Evolutionary conservation across 2,888 invertebrate species (phyloP).

Genomic region (Diaphora mendica): DNA sequence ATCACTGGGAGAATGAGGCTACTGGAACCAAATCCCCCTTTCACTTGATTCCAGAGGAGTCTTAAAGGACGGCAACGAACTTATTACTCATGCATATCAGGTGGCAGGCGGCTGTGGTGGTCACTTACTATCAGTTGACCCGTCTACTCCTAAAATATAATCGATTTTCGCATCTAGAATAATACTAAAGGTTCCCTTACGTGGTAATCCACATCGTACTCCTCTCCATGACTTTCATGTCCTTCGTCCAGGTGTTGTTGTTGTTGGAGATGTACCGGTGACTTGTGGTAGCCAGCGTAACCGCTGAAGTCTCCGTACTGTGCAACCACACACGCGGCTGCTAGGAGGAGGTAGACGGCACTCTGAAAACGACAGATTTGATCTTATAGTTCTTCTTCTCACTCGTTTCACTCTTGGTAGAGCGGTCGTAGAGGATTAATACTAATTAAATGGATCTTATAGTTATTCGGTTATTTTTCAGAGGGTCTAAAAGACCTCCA

Average conservation of each 20-base stretch:
- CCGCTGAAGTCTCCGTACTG: slow-evolving; percentile 76
- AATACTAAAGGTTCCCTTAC: slow-evolving; percentile 57
- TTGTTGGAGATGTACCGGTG: slow-evolving; percentile 62
- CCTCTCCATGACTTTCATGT: slow-evolving; percentile 61
- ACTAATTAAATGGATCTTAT: too few relatives aligned
- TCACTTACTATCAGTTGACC: too few relatives aligned
- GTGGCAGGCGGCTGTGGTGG: too few relatives aligned
- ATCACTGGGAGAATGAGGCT: neutral
- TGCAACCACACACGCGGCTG: slow-evolving; percentile 63
- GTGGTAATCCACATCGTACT: slow-evolving; percentile 80
- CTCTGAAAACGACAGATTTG: slow-evolving; percentile 57
- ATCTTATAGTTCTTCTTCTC: too few relatives aligned
- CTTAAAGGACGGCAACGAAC: too few relatives aligned
- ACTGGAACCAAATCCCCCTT: neutral
- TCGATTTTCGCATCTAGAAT: neutral
- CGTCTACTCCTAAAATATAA: too few relatives aligned
- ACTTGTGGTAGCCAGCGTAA: slow-evolving; percentile 67
- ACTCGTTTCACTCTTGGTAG: too few relatives aligned
- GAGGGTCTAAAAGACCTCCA: neutral
- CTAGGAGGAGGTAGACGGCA: slow-evolving; percentile 57
- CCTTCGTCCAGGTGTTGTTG: slow-evolving; percentile 69
- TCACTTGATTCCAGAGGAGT: too few relatives aligned
- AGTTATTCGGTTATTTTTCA: too few relatives aligned
- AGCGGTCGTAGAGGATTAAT: too few relatives aligned
- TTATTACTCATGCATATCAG: too few relatives aligned